Evolutionary conservation across 2,113 vertebrate genomes (phyloP), one percentile per base, ranked within the genome.

Genomic region (Pantherophis guttatus): DNA sequence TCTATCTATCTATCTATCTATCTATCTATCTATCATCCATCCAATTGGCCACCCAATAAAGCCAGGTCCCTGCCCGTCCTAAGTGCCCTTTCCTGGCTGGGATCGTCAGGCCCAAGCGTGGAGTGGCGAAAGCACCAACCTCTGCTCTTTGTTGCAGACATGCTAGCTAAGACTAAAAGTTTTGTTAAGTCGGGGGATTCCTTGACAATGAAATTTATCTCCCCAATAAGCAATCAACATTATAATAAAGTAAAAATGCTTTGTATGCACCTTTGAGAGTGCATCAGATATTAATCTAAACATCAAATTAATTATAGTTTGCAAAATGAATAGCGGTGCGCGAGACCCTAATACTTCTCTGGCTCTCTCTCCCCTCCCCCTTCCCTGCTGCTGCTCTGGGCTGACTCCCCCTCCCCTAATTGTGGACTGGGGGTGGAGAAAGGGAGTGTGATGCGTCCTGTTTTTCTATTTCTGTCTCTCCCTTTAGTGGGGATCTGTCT

Each of bases 271-370:
- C 97, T 97, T 97, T 97, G 97, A 97, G 97, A 97, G 96, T 96
- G 96, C 96, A 97, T 97, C 97, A 97, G 97, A 97, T 97, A 97
- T 97, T 97, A 97, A 97, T 97, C 97, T 97, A 97, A 97, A 97
- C 97, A 97, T 97, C 97, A 97, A 97, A 97, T 97, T 97, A 97
- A 97, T 97, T 97, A 97, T 96, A 96, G 96, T 97, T 97, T 97
- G 97, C 95, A 97, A 90, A 97, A 97, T 97, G 97, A 97, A 97
- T 97, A 97, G 96, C 96, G 95, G 96, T 96, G 96, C 94, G 96
- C 93, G 33, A 81, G 96, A 95, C 95, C 97, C 95, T 97, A 97
- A 96, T 96, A 97, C 95, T 96, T 97, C 96, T 94, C 93, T 89
- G 0, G 15, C 44, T 95, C 93, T 93, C 96, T 93, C 54, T 21